Percentiles rank a stretch among this genome's conserved stretches.
phyloP scores from a whole-genome alignment of 2,888 invertebrate genomes.

The Nemurella pictetii region DNA sequence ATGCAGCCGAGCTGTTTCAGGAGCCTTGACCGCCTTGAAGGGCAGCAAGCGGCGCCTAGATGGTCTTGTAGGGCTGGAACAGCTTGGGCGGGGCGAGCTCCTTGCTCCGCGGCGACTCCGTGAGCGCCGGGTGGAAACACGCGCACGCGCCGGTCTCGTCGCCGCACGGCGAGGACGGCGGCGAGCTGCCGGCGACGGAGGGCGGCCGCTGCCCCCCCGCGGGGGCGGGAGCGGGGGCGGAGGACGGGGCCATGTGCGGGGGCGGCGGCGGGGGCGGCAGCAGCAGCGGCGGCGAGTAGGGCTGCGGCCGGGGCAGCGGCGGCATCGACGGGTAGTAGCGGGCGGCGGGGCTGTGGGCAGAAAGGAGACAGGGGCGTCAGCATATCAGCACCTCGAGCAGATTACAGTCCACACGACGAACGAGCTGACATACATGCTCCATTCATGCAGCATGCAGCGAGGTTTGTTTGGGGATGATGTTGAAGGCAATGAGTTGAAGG shows the following conservation, averaged over 20 bases:
- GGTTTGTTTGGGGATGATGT: conserved; percentile 19
- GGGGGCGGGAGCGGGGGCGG: background rate
- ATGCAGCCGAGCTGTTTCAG: background rate
- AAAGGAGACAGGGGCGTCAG: conserved; percentile 18
- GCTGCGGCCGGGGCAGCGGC: conserved; percentile 16
- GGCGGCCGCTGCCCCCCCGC: background rate
- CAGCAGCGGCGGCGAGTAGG: conserved; percentile 33
- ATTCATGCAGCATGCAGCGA: conserved; percentile 28
- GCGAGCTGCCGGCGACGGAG: background rate
- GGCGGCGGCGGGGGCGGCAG: conserved; percentile 16
- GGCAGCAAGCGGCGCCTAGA: conserved; percentile 43
- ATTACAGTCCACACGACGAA: no score
- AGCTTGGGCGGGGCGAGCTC: conserved; percentile 60
- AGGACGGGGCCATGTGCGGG: background rate
- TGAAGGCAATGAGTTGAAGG: conserved; percentile 18
- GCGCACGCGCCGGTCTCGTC: conserved; percentile 57
- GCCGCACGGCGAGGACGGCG: background rate
- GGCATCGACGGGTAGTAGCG: conserved; percentile 9
- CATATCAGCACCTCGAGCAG: no score
- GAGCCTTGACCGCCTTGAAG: background rate
- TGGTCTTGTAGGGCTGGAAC: conserved; percentile 76
- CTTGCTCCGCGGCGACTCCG: conserved; percentile 44
- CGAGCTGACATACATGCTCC: no score
- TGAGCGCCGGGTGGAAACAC: conserved; percentile 33
- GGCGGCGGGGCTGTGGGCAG: conserved; percentile 30